Evolutionary conservation across 2,113 vertebrate genomes (phyloP).

Genomic region (Oreochromis aureus): DNA sequence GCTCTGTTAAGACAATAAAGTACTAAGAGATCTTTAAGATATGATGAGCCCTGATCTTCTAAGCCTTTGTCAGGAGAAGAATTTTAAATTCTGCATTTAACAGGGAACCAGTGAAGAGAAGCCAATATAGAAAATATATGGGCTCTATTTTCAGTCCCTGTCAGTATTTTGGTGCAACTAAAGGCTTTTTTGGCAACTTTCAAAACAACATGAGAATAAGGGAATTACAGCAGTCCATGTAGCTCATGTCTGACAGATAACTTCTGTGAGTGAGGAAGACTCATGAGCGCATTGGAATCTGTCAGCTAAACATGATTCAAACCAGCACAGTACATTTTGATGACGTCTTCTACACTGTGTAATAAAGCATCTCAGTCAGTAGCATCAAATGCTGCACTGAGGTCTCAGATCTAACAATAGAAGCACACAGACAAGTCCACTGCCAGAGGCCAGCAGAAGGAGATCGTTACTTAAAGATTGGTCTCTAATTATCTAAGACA

Average conservation of each 20-base stretch:
- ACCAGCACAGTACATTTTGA: not conserved
- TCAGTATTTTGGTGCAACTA: not conserved
- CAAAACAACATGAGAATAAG: not conserved
- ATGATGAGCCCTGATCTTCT: accelerated
- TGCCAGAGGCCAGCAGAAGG: not conserved
- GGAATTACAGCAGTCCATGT: not conserved
- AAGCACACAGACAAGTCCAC: not conserved
- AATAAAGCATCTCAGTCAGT: not conserved
- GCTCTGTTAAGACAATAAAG: not conserved
- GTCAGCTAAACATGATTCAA: not conserved
- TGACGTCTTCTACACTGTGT: not conserved
- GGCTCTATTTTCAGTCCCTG: not conserved
- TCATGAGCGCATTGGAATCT: not conserved
- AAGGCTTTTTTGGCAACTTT: not conserved
- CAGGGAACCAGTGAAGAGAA: not conserved
- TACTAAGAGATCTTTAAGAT: not conserved
- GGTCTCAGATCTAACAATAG: not conserved
- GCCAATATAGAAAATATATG: not conserved
- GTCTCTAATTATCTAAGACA: not conserved
- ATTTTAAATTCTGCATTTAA: not conserved
- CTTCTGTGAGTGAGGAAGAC: not conserved
- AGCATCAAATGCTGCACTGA: not conserved
- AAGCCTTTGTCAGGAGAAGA: not conserved
- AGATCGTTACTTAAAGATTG: not conserved
- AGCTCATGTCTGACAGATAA: not conserved